Percentiles rank a stretch among this genome's conserved stretches.
Conservation (phyloP, 2,888 invertebrate genomes). For the Rhorus exstirpatorius region DNA sequence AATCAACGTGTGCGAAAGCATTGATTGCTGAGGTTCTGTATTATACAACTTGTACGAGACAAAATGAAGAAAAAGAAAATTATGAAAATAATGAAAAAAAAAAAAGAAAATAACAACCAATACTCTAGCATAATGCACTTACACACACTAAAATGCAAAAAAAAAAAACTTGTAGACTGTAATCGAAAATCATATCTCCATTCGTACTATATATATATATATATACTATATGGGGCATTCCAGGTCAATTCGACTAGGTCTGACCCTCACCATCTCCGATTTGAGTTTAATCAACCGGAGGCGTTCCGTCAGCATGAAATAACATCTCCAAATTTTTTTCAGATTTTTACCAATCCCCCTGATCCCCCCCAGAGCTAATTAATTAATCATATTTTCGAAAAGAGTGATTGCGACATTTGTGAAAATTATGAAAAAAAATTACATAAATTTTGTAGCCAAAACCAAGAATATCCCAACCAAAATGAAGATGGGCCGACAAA, state of each 20-base stretch:
- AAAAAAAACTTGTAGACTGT: constrained; percentile 62
- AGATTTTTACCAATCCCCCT: too few species aligned
- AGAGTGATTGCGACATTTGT: too few species aligned
- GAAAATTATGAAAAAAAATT: too few species aligned
- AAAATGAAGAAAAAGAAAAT: constrained; percentile 13
- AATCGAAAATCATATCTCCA: constrained; percentile 63
- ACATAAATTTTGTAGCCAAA: too few species aligned
- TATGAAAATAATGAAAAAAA: constrained; percentile 13
- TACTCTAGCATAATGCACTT: constrained; percentile 63
- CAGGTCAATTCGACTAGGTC: too few species aligned
- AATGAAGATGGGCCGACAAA: too few species aligned
- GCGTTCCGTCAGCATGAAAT: not conserved
- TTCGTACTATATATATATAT: constrained; percentile 65
- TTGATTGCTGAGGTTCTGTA: constrained; percentile 51
- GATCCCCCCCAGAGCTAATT: too few species aligned
- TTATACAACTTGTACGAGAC: constrained; percentile 51
- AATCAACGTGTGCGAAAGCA: constrained; percentile 40
- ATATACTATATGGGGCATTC: constrained; percentile 57
- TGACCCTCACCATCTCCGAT: too few species aligned
- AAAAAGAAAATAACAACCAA: constrained; percentile 36
- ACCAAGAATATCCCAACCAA: too few species aligned
- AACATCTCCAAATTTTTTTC: too few species aligned
- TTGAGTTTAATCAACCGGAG: constrained; percentile 39
- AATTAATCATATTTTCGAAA: too few species aligned
- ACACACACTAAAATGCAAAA: constrained; percentile 60